Percentiles rank a stretch among this genome's conserved stretches.
Evolutionary conservation across 92 coral and sea anemone species (phyloP).

Genomic region (Palythoa heliodiscus): DNA sequence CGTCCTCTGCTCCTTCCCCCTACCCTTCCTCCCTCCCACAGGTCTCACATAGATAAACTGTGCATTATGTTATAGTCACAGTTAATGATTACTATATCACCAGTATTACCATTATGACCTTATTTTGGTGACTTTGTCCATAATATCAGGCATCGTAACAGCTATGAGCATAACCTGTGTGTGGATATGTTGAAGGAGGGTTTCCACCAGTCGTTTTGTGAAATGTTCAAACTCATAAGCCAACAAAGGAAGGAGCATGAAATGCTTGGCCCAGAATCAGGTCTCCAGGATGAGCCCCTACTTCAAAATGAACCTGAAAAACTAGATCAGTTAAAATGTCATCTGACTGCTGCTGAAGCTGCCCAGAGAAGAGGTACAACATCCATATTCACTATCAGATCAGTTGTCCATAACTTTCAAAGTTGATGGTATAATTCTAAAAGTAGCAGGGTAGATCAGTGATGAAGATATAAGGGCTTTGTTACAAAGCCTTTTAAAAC

Average conservation of each 20-base stretch:
- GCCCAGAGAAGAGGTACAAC: conserved; percentile 87
- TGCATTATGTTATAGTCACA: not conserved
- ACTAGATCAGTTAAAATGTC: conserved; percentile 85
- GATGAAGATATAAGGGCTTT: no score
- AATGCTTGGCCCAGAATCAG: conserved; percentile 85
- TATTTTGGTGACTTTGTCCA: not conserved
- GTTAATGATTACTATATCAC: not conserved
- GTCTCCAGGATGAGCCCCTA: conserved; percentile 77
- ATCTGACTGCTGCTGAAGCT: conserved; percentile 91
- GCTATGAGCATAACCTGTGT: conserved; percentile 95
- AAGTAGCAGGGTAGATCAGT: no score
- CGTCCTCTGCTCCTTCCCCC: no score
- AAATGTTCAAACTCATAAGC: conserved; percentile 87
- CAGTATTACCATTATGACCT: not conserved
- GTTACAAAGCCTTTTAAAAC: no score
- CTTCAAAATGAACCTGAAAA: conserved; percentile 85
- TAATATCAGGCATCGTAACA: conserved; percentile 80
- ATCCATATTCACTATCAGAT: not conserved
- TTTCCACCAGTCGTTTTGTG: conserved; percentile 93
- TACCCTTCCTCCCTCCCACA: no score
- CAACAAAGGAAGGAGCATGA: conserved; percentile 74
- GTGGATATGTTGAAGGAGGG: conserved; percentile 98
- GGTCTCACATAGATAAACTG: no score
- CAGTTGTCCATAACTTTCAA: no score
- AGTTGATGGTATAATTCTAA: no score